A percentile compares a stretch with the other conserved stretches of the same genome.
These are phyloP conservation scores for Heterocephalus glaber DNA, from an alignment of 2,113 vertebrate species.

Conservation along the genomic window DNA sequence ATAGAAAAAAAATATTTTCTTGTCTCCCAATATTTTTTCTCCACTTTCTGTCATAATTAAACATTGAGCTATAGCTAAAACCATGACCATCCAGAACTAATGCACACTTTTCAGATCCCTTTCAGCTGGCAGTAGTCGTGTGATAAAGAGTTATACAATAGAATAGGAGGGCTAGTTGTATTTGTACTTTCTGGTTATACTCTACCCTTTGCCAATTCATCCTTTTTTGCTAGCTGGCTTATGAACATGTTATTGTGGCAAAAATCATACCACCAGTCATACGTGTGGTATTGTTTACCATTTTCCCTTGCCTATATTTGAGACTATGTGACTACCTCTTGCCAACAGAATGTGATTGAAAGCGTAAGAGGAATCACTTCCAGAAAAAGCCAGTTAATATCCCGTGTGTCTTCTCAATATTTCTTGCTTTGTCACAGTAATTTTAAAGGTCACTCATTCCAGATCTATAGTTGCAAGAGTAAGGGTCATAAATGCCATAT, in stretches of 20 bases:
- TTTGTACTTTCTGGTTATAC: not conserved
- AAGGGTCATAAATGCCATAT: not conserved
- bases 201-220: not conserved
- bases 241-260: not conserved
- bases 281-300: not conserved
- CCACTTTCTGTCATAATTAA: constrained; percentile 1
- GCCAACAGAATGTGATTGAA: not conserved
- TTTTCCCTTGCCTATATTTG: not conserved
- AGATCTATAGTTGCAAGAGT: not conserved
- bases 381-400: not conserved
- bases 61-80: not conserved
- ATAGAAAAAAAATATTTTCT: constrained; percentile 7
- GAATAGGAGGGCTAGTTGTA: not conserved
- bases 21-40: not conserved
- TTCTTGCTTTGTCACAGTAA: not conserved
- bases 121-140: not conserved
- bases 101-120: not conserved
- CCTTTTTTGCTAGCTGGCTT: not conserved
- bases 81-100: not conserved
- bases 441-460: not conserved
- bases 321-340: not conserved
- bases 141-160: not conserved
- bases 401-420: not conserved
- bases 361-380: not conserved
- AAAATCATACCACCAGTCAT: not conserved